Percentiles rank a stretch among this genome's conserved stretches.
Conservation (phyloP, 2,888 invertebrate species). For the Hirtodrosophila trivittata region DNA sequence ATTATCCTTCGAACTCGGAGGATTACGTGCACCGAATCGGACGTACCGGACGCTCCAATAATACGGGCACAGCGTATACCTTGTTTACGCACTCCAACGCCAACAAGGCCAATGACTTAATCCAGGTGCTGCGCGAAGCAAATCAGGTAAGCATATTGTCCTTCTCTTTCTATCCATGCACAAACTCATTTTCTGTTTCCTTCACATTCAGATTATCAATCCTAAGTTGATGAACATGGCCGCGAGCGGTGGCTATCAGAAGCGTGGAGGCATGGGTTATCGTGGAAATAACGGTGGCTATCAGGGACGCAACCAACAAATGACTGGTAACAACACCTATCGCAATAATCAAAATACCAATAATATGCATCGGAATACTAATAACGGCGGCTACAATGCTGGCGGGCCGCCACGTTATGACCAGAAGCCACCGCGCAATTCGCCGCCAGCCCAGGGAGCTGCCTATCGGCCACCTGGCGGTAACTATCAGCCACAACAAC, state of each 20-base stretch:
- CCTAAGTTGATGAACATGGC: slow-evolving; percentile 93
- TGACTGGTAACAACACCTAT: slow-evolving; percentile 58
- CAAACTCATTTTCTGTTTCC: not conserved
- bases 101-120: slow-evolving; percentile 95
- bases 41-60: slow-evolving; percentile 95
- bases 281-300: slow-evolving; percentile 71
- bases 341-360: slow-evolving; percentile 54
- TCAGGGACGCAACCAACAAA: slow-evolving; percentile 73
- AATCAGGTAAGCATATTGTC: slow-evolving; percentile 88
- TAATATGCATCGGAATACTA: slow-evolving; percentile 51
- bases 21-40: slow-evolving; percentile 98
- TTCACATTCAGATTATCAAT: slow-evolving; percentile 87
- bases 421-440: slow-evolving; percentile 56
- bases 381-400: slow-evolving; percentile 42
- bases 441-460: slow-evolving; percentile 54
- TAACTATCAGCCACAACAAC: slow-evolving; percentile 44
- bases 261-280: slow-evolving; percentile 71
- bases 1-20: slow-evolving; percentile 98
- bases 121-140: slow-evolving; percentile 96
- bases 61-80: slow-evolving; percentile 97
- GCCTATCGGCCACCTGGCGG: slow-evolving; percentile 55
- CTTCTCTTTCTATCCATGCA: too few species aligned
- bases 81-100: slow-evolving; percentile 96
- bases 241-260: slow-evolving; percentile 78
- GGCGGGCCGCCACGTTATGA: slow-evolving; percentile 56